A percentile compares a stretch with the other conserved stretches of the same genome.
phyloP scores from a whole-genome alignment of 1,140 invertebrate genomes.

The Theocolax elegans region DNA sequence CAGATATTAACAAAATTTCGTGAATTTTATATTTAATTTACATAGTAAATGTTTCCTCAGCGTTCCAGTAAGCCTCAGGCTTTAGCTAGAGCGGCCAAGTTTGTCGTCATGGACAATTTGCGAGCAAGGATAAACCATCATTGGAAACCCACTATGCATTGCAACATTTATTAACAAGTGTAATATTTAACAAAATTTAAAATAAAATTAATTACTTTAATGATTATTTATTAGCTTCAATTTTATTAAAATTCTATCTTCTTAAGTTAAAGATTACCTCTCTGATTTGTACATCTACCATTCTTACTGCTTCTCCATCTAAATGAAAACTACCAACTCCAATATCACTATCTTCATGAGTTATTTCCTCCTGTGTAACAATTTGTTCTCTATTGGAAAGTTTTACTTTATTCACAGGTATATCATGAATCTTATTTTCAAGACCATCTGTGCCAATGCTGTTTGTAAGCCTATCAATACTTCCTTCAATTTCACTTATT shows the following conservation, averaged over 20 bases:
- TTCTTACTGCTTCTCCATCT: slow-evolving; percentile 61
- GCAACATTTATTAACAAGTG: too few species aligned
- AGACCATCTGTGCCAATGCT: slow-evolving; percentile 48
- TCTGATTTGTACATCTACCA: slow-evolving; percentile 60
- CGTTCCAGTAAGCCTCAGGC: slow-evolving; percentile 38
- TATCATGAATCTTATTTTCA: slow-evolving; percentile 52
- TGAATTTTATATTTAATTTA: too few species aligned
- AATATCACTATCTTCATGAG: slow-evolving; percentile 56
- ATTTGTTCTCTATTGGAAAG: slow-evolving; percentile 58
- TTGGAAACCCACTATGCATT: slow-evolving; percentile 36
- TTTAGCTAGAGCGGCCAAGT: slow-evolving; percentile 44
- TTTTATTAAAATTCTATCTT: too few species aligned
- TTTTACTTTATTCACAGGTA: slow-evolving; percentile 62
- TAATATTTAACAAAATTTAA: background rate
- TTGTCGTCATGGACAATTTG: slow-evolving; percentile 51
- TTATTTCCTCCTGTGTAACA: slow-evolving; percentile 59
- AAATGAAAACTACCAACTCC: slow-evolving; percentile 61
- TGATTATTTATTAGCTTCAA: background rate
- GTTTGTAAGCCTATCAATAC: slow-evolving; percentile 51
- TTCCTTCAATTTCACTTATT: slow-evolving; percentile 50
- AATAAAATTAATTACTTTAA: background rate
- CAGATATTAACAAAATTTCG: too few species aligned
- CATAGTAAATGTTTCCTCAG: slow-evolving; percentile 43
- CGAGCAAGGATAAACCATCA: slow-evolving; percentile 56
- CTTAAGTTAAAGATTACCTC: too few species aligned